Evolutionary conservation across 2,797 vertebrate genomes (phyloP), one percentile per base, ranked within the genome.

Genomic region (Acridotheres tristis): DNA sequence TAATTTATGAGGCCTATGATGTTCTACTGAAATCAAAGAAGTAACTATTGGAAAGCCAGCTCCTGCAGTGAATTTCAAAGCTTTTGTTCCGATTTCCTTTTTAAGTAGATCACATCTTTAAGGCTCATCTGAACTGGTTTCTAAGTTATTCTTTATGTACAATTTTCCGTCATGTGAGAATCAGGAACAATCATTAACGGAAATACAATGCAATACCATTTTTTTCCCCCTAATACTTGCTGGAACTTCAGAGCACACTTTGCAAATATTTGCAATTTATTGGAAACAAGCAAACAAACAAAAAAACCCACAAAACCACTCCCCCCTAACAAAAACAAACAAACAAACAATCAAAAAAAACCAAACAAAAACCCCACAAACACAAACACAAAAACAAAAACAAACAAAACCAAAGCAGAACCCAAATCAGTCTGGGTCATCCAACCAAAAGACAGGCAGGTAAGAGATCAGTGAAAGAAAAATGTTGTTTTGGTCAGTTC

Each of bases 1-100:
- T 76, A 68, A 78, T 63, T 92, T 84, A 66, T 53, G 8, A 54
- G 59, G 27, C 5, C 84, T 5, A 43, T 38, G 4, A 66, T 65
- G 74, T 91, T 89, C 16, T 88, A 62, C 40, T 63, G 45, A 94
- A 93, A 84, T 89, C 29, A 84, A 72, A 74, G 23, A 82, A 62
- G 8, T 36, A 83, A 32, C n/a, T 75, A 10, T 26, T 72, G 47
- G 26, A 85, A 95, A 95, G 82, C 9, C 72, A 78, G 53, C 4
- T 78, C 23, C 51, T 48, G n/a, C n/a, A 59, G 34, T 78, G 79
- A 79, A 68, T 79, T 94, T 69, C 43, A 88, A 73, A 81, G 13
- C 34, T 91, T 78, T 84, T 76, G 16, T 81, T 76, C 47, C 47
- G 4, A 53, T 57, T 83, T 91, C 20, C 13, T 78, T 75, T 83